Conservation (phyloP, 2,797 vertebrate species). For the Gastrophryne carolinensis region DNA sequence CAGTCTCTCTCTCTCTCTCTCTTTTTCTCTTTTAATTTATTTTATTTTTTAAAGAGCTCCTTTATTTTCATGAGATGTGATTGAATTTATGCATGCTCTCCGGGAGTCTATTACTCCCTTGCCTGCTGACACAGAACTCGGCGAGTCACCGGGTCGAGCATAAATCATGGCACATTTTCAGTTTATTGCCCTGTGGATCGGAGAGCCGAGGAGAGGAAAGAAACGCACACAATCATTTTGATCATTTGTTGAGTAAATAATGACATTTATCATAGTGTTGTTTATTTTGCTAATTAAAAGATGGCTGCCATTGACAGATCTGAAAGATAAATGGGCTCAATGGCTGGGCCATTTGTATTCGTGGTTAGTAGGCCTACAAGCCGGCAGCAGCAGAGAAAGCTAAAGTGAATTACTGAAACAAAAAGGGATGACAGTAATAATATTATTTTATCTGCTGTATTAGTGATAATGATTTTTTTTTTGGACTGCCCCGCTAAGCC, state of each 20-base stretch:
- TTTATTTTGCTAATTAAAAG: slow-evolving; percentile 78
- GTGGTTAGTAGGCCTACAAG: neutral
- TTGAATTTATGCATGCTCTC: slow-evolving; percentile 54
- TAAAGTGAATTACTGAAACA: neutral
- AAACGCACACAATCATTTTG: slow-evolving; percentile 63
- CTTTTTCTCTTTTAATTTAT: neutral
- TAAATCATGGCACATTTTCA: slow-evolving; percentile 71
- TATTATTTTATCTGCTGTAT: too few relatives aligned
- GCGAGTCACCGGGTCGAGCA: slow-evolving; percentile 66
- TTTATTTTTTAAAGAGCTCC: slow-evolving; percentile 28
- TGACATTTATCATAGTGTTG: slow-evolving; percentile 72
- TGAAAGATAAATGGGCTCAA: slow-evolving; percentile 7
- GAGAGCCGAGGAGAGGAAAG: slow-evolving; percentile 54
- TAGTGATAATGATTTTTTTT: too few relatives aligned
- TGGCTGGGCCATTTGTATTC: neutral
- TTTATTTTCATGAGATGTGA: slow-evolving; percentile 50
- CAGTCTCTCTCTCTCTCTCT: too few relatives aligned
- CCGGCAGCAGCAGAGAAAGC: neutral
- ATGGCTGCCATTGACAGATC: slow-evolving; percentile 56
- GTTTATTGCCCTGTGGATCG: slow-evolving; percentile 65
- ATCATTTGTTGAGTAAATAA: slow-evolving; percentile 72
- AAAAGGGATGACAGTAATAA: neutral
- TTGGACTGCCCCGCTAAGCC: too few relatives aligned
- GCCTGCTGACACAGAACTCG: slow-evolving; percentile 58
- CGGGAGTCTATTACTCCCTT: slow-evolving; percentile 50